These are phyloP conservation scores for Pavo muticus DNA, from an alignment of 2,113 vertebrate species.

Conservation along the genomic window DNA sequence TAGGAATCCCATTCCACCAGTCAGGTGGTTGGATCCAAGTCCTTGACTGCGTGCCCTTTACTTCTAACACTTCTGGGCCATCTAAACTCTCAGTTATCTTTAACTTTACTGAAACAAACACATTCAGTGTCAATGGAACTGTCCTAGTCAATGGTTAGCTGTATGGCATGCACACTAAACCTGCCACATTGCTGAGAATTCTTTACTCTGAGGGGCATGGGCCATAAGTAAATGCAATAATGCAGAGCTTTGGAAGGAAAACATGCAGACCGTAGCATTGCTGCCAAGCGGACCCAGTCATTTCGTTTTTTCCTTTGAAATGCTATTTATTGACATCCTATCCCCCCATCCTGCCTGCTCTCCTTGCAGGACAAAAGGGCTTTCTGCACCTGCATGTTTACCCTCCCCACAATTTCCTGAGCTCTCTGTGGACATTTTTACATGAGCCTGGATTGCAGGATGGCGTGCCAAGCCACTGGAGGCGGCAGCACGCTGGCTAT, in stretches of 20 bases:
- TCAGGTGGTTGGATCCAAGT: background rate
- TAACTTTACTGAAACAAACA: background rate
- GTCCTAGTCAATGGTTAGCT: background rate
- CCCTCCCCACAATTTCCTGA: slow-evolving; percentile 60
- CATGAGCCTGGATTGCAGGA: background rate
- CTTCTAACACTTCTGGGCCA: background rate
- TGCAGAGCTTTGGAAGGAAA: background rate
- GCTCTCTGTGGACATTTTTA: background rate
- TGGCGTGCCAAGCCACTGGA: background rate
- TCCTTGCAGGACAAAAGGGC: background rate
- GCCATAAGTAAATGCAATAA: background rate
- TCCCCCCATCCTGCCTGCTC: slow-evolving; percentile 2
- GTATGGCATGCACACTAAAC: background rate
- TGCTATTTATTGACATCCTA: background rate
- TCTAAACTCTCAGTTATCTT: background rate
- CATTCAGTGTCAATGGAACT: background rate
- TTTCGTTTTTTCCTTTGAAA: background rate
- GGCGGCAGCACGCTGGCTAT: background rate
- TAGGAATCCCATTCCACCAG: background rate
- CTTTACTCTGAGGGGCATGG: background rate
- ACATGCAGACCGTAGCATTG: background rate
- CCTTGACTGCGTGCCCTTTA: background rate
- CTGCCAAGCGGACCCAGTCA: background rate
- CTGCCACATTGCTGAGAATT: background rate
- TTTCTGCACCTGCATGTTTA: slow-evolving; percentile 59